Percentiles rank a stretch among this genome's conserved stretches.
These are phyloP conservation scores for Fulmarus glacialis DNA, from an alignment of 2,113 vertebrate genomes.

Conservation along the genomic window DNA sequence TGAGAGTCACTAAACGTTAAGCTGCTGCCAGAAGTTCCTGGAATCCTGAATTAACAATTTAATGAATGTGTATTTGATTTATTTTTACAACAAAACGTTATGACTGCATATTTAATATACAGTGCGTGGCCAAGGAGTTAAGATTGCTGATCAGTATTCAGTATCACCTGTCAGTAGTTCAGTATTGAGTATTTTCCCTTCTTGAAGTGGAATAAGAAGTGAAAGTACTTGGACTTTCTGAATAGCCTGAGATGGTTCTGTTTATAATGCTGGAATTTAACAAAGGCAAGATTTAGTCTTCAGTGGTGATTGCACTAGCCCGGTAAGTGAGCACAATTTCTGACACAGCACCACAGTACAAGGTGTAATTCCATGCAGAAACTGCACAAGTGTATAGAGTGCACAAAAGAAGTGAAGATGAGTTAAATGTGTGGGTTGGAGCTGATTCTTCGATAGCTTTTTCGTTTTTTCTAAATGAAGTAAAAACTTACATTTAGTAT, in stretches of 20 bases:
- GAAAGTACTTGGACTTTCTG: neutral
- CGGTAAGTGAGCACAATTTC: neutral
- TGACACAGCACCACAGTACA: neutral
- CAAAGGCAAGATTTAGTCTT: constrained; percentile 20
- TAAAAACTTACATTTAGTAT: neutral
- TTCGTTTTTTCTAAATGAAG: neutral
- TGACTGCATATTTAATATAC: neutral
- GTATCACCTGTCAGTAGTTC: neutral
- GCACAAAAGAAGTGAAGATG: neutral
- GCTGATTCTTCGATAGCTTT: neutral
- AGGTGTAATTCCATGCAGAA: neutral
- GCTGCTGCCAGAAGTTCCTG: neutral
- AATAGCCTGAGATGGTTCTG: neutral
- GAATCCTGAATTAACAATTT: neutral
- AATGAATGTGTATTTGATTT: neutral
- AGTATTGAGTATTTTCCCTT: neutral
- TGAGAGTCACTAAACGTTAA: neutral
- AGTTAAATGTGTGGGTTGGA: neutral
- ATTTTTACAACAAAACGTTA: neutral
- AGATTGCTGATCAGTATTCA: neutral
- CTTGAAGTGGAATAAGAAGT: neutral
- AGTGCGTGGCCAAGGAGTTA: neutral
- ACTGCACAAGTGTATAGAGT: neutral
- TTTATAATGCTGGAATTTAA: constrained; percentile 12
- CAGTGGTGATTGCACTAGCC: neutral